Conservation (phyloP, 2,113 vertebrate genomes). For the Aldabrachelys gigantea region DNA sequence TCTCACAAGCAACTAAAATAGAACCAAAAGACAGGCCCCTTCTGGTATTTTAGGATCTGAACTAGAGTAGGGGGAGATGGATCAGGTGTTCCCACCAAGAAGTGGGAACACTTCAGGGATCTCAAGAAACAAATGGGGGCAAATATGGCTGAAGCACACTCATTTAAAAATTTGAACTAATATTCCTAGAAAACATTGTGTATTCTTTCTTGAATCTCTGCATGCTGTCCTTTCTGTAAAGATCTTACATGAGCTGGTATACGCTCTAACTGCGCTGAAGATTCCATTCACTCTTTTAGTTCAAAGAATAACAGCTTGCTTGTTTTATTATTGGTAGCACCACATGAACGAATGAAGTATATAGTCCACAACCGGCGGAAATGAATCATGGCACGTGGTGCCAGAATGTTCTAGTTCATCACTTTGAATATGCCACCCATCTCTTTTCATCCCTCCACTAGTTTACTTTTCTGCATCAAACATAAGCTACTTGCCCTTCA, state of each 20-base stretch:
- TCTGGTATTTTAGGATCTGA: background rate
- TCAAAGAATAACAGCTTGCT: background rate
- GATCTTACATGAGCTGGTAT: background rate
- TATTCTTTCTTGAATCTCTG: background rate
- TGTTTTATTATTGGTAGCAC: background rate
- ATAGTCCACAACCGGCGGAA: background rate
- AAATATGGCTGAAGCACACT: background rate
- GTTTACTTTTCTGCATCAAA: background rate
- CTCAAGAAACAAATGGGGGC: background rate
- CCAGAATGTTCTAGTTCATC: background rate
- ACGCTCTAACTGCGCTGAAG: background rate
- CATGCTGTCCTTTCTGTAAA: background rate
- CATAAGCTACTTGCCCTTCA: background rate
- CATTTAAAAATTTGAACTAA: background rate
- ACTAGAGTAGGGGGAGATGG: background rate
- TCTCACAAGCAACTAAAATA: background rate
- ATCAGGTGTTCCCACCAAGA: background rate
- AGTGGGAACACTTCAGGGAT: background rate
- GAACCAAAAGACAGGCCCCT: background rate
- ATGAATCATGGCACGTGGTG: background rate
- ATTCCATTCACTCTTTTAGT: background rate
- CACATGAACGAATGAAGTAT: background rate
- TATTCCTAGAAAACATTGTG: background rate
- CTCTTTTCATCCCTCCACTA: background rate
- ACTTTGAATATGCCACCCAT: background rate